phyloP scores from a whole-genome alignment of 2,888 invertebrate species.

The Acrocyrtus sp. region DNA sequence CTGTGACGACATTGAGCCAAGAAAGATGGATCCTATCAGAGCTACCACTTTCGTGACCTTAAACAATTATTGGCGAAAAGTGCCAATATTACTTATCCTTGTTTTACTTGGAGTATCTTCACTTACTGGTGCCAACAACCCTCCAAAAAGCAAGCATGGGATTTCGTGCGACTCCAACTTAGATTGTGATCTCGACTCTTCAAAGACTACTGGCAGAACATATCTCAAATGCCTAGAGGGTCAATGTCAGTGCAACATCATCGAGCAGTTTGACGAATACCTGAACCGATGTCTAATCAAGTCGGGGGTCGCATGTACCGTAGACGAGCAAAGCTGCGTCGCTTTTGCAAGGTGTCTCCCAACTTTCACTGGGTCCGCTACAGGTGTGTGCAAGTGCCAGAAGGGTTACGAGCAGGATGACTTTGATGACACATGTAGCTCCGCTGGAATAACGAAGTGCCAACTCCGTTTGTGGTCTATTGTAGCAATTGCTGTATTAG shows the following conservation, averaged over 20 bases:
- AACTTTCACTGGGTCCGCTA: not conserved
- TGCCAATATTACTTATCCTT: not conserved
- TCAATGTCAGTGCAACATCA: constrained; percentile 2
- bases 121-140: not conserved
- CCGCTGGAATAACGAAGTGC: too few species aligned
- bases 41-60: too few species aligned
- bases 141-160: too few species aligned
- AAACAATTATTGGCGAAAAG: not conserved
- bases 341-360: constrained; percentile 20
- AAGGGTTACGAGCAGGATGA: constrained; percentile 8
- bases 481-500: too few species aligned
- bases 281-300: constrained; percentile 29
- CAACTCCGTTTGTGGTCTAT: too few species aligned
- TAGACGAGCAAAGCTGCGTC: constrained; percentile 32
- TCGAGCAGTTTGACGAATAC: constrained; percentile 31
- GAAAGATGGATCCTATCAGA: too few species aligned
- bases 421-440: too few species aligned
- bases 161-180: too few species aligned
- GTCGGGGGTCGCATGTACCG: constrained; percentile 15
- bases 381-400: constrained; percentile 19
- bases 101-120: not conserved
- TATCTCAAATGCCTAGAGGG: not conserved
- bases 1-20: too few species aligned
- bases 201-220: not conserved
- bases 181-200: not conserved